Evolutionary conservation across 2,888 invertebrate genomes (phyloP), one percentile per base, ranked within the genome.

Genomic region (Dynastes tityus): DNA sequence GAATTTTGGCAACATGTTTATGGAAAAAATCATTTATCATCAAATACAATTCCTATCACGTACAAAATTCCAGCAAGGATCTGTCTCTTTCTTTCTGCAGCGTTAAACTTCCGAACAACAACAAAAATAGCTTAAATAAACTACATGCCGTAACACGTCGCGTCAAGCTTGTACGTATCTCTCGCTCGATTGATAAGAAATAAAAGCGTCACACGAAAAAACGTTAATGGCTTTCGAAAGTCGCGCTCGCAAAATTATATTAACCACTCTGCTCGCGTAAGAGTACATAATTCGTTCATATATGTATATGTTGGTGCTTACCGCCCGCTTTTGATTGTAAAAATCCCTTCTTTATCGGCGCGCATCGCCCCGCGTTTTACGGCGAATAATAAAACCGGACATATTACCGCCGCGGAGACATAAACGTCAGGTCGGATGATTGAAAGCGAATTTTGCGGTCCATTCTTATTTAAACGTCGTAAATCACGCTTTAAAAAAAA

Each of bases 341-440:
- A 65, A 65, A 65, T 37, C 37, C 40, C 45, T 65, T 45, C 45
- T 65, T 65, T 45, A 65, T 65, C 65, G 65, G 65, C n/a, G 27
- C 6, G 11, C 29, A 29, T 27, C 29, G 32, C 63, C 13, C 5
- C 63, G 27, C 29, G 63, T 63, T 63, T 63, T 63, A 63, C 63
- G 63, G 63, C 63, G 45, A 32, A 63, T 63, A 63, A 63, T 63
- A 63, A 63, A 63, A 63, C 63, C 63, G 22, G 63, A 32, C 63
- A 29, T 13, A 63, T 27, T 63, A 63, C 63, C 63, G 55, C 4
- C 45, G 63, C 32, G 22, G 37, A 40, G 37, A 37, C 73, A 73
- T 73, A 73, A 73, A 73, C 73, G 73, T 73, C 73, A 55, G 16
- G 6, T 55, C n/a, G 40, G 37, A 73, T 73, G 73, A 73, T 73